phyloP scores from a whole-genome alignment of 2,888 invertebrate genomes.

The Drosophila macrospina region DNA sequence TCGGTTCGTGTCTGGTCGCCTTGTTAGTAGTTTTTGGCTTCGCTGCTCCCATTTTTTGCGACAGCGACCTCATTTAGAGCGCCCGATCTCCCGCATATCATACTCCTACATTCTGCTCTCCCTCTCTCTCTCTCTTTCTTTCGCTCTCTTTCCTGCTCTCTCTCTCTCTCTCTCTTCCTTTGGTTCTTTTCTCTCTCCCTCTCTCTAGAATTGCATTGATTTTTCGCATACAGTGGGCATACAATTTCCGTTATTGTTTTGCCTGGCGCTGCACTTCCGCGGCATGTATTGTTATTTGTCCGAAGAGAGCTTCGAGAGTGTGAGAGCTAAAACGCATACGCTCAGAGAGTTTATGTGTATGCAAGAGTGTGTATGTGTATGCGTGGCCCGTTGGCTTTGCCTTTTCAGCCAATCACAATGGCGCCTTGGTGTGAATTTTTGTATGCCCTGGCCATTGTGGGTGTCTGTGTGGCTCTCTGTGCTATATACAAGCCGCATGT shows the following conservation, averaged over 20 bases:
- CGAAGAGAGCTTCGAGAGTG: slow-evolving; percentile 56
- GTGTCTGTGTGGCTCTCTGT: slow-evolving; percentile 73
- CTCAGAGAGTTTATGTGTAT: slow-evolving; percentile 29
- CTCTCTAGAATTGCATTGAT: slow-evolving; percentile 63
- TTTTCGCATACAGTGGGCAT: slow-evolving; percentile 65
- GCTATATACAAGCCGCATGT: slow-evolving; percentile 61
- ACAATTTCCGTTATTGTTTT: slow-evolving; percentile 80
- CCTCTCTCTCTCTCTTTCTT: slow-evolving; percentile 5
- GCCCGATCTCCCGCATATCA: slow-evolving; percentile 13
- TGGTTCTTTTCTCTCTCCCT: slow-evolving; percentile 14
- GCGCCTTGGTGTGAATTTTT: slow-evolving; percentile 84
- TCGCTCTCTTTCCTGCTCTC: not conserved
- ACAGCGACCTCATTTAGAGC: slow-evolving; percentile 68
- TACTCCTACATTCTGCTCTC: slow-evolving; percentile 25
- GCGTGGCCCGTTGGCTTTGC: slow-evolving; percentile 58
- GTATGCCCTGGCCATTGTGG: slow-evolving; percentile 72
- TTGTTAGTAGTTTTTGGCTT: slow-evolving; percentile 61
- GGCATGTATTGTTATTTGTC: slow-evolving; percentile 56
- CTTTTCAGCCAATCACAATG: slow-evolving; percentile 85
- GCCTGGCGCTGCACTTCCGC: slow-evolving; percentile 76
- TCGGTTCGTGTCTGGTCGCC: slow-evolving; percentile 70
- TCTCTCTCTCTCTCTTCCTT: slow-evolving; percentile 18
- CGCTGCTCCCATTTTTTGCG: slow-evolving; percentile 64
- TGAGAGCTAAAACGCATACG: slow-evolving; percentile 53
- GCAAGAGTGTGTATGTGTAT: slow-evolving; percentile 25